Conservation (phyloP, 2,113 vertebrate genomes). For the Lepisosteus osseus region DNA sequence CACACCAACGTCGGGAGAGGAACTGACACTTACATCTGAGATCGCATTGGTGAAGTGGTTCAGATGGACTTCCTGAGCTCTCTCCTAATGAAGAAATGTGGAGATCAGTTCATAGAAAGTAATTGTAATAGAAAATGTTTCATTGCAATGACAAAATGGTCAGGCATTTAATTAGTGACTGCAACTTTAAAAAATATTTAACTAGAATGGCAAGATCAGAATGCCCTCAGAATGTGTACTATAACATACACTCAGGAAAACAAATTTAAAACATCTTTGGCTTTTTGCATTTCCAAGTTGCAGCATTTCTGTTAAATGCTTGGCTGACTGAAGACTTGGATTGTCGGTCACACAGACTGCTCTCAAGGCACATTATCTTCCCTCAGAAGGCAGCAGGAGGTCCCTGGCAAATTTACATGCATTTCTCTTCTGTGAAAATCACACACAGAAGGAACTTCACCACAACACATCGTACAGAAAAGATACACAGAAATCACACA, state of each 20-base stretch:
- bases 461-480: background rate
- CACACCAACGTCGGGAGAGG: too few relatives aligned
- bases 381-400: background rate
- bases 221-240: too few relatives aligned
- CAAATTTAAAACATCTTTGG: background rate
- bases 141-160: too few relatives aligned
- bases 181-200: too few relatives aligned
- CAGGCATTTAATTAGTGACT: too few relatives aligned
- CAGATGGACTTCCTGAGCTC: too few relatives aligned
- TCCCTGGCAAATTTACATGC: background rate
- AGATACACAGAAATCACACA: background rate
- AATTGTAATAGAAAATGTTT: background rate
- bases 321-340: conserved; percentile 17
- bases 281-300: background rate
- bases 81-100: conserved; percentile 1
- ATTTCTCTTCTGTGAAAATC: background rate
- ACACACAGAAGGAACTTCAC: background rate
- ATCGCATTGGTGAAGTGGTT: too few relatives aligned
- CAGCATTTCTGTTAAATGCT: conserved; percentile 13
- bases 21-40: too few relatives aligned
- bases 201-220: too few relatives aligned
- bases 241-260: background rate
- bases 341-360: conserved; percentile 1
- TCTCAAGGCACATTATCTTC: background rate
- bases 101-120: conserved; percentile 17